Percentiles rank a stretch among this genome's conserved stretches.
These are phyloP conservation scores for Periophthalmodon schlosseri DNA, from an alignment of 2,113 vertebrate species.

Conservation along the genomic window DNA sequence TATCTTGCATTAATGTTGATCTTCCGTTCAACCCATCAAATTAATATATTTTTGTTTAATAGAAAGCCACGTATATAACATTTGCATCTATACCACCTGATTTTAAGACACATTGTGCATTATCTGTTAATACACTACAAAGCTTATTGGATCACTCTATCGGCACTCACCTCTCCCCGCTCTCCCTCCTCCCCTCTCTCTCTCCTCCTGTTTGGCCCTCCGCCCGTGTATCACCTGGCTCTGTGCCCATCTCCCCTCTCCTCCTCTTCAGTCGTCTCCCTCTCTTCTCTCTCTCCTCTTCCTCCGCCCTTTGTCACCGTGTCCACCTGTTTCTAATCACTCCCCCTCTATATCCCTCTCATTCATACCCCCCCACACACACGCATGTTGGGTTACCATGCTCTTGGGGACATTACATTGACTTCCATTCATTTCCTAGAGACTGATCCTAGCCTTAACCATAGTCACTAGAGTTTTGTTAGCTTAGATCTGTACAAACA, in stretches of 20 bases:
- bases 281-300: constrained; percentile 66
- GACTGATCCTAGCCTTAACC: too few species aligned
- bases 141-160: constrained; percentile 34
- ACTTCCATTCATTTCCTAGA: too few species aligned
- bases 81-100: neutral
- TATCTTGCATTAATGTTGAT: too few species aligned
- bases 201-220: constrained; percentile 1
- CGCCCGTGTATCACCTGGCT: constrained; percentile 1
- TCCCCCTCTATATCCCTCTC: constrained; percentile 53
- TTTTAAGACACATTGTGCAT: neutral
- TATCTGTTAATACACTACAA: neutral
- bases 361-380: constrained; percentile 21
- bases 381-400: neutral
- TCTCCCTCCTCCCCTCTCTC: neutral
- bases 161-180: constrained; percentile 39
- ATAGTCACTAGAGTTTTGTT: too few species aligned
- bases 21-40: too few species aligned
- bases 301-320: constrained; percentile 35
- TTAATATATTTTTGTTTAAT: neutral
- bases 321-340: constrained; percentile 60
- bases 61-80: neutral
- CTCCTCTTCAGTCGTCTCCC: constrained; percentile 72
- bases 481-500: too few species aligned
- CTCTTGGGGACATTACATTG: too few species aligned
- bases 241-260: constrained; percentile 14